Conservation (phyloP, 2,888 invertebrate species). For the Ditylenchus weischeri region DNA sequence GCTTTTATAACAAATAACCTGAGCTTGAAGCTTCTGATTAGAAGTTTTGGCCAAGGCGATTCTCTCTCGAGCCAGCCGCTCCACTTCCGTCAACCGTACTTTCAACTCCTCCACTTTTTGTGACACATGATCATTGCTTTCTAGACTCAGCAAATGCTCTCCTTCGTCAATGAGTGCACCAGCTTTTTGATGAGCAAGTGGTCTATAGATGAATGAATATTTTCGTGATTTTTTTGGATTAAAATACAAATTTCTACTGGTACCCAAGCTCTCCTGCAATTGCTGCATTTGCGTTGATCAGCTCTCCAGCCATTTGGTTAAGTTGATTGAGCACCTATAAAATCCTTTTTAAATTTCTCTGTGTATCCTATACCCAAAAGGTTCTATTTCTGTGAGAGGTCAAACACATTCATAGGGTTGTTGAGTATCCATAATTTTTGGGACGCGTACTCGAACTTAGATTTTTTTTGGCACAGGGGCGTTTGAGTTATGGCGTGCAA, state of each 20-base stretch:
- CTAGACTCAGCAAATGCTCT: conserved; percentile 35
- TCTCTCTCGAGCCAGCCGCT: conserved; percentile 43
- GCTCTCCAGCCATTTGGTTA: conserved; percentile 49
- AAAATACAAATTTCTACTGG: conserved; percentile 18
- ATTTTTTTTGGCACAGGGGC: too few species aligned
- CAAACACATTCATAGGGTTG: too few species aligned
- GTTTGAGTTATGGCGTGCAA: too few species aligned
- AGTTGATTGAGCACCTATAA: conserved; percentile 47
- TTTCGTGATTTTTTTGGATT: neutral
- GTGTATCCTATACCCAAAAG: too few species aligned
- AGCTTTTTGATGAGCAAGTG: conserved; percentile 53
- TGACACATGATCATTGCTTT: conserved; percentile 23
- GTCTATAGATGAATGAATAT: conserved; percentile 36
- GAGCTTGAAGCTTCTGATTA: conserved; percentile 20
- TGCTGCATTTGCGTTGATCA: conserved; percentile 50
- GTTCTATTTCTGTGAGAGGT: too few species aligned
- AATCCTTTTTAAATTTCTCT: too few species aligned
- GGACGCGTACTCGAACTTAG: too few species aligned
- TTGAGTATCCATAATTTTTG: too few species aligned
- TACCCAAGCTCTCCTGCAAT: conserved; percentile 51
- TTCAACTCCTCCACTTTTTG: conserved; percentile 39
- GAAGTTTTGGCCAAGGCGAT: conserved; percentile 34
- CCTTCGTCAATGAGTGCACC: conserved; percentile 46
- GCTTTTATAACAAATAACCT: conserved; percentile 19
- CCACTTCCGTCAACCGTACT: conserved; percentile 39